Conservation (phyloP, 2,797 vertebrate species). For the Crocodylus rhombifer region DNA sequence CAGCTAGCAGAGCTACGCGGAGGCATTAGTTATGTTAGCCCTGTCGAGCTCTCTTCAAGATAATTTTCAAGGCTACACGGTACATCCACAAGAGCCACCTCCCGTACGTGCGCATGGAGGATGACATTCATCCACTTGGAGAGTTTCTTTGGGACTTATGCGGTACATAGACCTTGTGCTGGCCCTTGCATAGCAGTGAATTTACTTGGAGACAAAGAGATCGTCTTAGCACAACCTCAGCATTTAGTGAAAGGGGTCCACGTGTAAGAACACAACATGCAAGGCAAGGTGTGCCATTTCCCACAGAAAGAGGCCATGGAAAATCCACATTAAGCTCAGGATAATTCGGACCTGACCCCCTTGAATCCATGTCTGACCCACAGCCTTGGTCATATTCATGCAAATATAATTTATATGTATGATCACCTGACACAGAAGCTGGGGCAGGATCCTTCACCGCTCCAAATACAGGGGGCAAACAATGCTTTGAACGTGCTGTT, state of each 20-base stretch:
- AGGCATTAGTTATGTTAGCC: neutral
- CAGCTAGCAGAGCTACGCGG: neutral
- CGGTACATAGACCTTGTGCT: neutral
- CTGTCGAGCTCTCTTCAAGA: neutral
- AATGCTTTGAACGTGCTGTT: neutral
- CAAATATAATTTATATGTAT: neutral
- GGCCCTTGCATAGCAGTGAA: neutral
- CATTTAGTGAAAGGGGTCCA: neutral
- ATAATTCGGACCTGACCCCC: accelerated
- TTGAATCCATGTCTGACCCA: neutral
- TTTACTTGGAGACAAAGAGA: neutral
- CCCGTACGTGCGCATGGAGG: neutral
- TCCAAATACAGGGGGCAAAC: neutral
- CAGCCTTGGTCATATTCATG: neutral
- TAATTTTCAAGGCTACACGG: neutral
- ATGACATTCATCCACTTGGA: neutral
- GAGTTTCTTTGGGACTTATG: neutral
- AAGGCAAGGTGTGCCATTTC: neutral
- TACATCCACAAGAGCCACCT: neutral
- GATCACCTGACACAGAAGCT: neutral
- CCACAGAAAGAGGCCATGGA: neutral
- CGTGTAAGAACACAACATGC: accelerated
- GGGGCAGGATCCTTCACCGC: neutral
- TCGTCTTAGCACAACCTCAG: neutral
- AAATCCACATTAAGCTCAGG: neutral